Evolutionary conservation across 2,797 vertebrate genomes (phyloP), one percentile per base, ranked within the genome.

Genomic region (Sus cebifrons): DNA sequence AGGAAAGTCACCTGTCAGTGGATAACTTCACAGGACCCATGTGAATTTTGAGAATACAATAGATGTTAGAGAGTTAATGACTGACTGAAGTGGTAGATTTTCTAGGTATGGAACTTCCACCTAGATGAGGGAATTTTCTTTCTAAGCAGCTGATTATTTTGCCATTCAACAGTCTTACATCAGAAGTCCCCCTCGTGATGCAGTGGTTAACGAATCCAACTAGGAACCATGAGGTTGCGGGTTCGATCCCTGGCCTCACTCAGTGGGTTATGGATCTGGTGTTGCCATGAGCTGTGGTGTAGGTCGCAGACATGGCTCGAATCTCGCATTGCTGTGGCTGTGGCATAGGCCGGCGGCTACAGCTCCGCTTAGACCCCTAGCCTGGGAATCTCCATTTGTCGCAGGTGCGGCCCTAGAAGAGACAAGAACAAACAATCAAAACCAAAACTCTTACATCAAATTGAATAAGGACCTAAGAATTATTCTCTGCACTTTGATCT

Each of bases 401-500:
- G 36, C 36, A 36, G 36, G 36, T 36, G 36, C 36, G 4, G 36
- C 36, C 36, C 36, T 36, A 36, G 36, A 36, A 36, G 4, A 36
- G 36, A 36, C 36, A 36, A 36, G 4, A 36, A 36, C 36, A 36
- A 36, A 36, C 36, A 36, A 36, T 36, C 36, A 36, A 36, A 36
- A 36, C 36, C 36, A 84, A 20, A 73, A 73, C 58, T 94, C 64
- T 89, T 92, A 83, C 44, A 36, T 86, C 62, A 73, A 84, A 86
- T 29, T 91, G n/a, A 93, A 23, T 67, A 87, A 96, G 84, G 23
- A 77, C 73, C 40, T 60, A 67, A 68, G 49, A 94, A 92, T 90
- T 92, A 65, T 88, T 89, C 65, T 96, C 74, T 93, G 89, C 83
- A 58, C 86, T 96, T 96, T 92, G 82, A 83, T 92, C 68, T 94